A percentile compares a stretch with the other conserved stretches of the same genome.
phyloP scores from a whole-genome alignment of 1,140 invertebrate species.

The Hycleus phaleratus region DNA sequence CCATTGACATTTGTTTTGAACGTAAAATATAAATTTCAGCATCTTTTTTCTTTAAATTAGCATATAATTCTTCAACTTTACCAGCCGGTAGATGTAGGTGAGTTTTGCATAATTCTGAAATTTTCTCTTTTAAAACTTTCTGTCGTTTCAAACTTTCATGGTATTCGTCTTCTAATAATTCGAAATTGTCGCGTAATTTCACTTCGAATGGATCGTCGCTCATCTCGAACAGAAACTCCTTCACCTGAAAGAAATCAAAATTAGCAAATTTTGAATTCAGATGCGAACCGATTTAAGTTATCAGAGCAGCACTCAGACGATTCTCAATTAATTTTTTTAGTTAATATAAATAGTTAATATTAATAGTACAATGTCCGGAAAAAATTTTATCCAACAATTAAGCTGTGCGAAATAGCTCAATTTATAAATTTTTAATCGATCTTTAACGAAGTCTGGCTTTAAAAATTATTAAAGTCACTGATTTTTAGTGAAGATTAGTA shows the following conservation, averaged over 20 bases:
- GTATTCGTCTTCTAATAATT: constrained; percentile 92
- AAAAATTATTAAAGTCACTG: too few relatives aligned
- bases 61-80: constrained; percentile 85
- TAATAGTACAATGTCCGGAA: too few relatives aligned
- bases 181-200: constrained; percentile 90
- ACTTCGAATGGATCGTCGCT: constrained; percentile 98
- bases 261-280: constrained; percentile 3
- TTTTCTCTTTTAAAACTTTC: constrained; percentile 82
- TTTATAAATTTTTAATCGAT: too few relatives aligned
- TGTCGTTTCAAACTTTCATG: constrained; percentile 89
- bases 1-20: constrained; percentile 70
- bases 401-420: too few relatives aligned
- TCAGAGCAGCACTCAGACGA: too few relatives aligned
- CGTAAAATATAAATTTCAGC: constrained; percentile 93
- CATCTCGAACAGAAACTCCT: constrained; percentile 81
- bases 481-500: too few relatives aligned
- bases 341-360: too few relatives aligned
- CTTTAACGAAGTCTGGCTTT: too few relatives aligned
- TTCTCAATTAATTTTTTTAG: too few relatives aligned
- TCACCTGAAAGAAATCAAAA: constrained; percentile 49
- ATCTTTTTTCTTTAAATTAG: constrained; percentile 78
- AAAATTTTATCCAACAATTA: too few relatives aligned
- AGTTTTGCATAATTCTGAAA: constrained; percentile 66
- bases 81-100: constrained; percentile 74
- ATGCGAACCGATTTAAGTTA: too few relatives aligned